Evolutionary conservation across 2,113 vertebrate species (phyloP).

Genomic region (Anser brachyrhynchus): DNA sequence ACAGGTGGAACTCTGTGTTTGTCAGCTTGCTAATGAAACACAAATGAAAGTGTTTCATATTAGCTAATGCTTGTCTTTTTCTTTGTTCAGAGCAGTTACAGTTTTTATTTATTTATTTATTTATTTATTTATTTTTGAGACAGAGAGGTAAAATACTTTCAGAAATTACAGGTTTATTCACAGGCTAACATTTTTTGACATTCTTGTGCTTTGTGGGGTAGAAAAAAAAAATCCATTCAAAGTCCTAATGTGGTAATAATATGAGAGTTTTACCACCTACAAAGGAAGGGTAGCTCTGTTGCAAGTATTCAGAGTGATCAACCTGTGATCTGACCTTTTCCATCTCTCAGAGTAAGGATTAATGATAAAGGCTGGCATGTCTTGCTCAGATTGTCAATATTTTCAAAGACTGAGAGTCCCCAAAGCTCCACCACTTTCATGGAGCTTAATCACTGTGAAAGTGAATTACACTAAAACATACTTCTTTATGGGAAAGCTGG

Average conservation of each 20-base stretch:
- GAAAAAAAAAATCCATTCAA: neutral
- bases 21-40: slow-evolving; percentile 6
- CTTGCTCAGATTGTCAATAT: neutral
- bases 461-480: neutral
- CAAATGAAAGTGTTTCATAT: neutral
- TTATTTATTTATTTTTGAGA: too few relatives aligned
- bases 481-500: neutral
- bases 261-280: neutral
- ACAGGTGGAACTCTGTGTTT: neutral
- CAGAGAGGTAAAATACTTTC: neutral
- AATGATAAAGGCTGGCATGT: neutral
- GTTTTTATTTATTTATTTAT: neutral
- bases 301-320: neutral
- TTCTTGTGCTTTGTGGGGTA: neutral
- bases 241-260: neutral
- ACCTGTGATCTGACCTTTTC: neutral
- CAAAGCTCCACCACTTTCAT: neutral
- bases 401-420: neutral
- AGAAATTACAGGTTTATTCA: neutral
- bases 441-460: neutral
- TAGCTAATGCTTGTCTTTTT: neutral
- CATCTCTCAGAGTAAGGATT: neutral
- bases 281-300: neutral
- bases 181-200: neutral
- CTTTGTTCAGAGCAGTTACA: neutral